Evolutionary conservation across 2,113 vertebrate genomes (phyloP).

Genomic region (Shinisaurus crocodilurus): DNA sequence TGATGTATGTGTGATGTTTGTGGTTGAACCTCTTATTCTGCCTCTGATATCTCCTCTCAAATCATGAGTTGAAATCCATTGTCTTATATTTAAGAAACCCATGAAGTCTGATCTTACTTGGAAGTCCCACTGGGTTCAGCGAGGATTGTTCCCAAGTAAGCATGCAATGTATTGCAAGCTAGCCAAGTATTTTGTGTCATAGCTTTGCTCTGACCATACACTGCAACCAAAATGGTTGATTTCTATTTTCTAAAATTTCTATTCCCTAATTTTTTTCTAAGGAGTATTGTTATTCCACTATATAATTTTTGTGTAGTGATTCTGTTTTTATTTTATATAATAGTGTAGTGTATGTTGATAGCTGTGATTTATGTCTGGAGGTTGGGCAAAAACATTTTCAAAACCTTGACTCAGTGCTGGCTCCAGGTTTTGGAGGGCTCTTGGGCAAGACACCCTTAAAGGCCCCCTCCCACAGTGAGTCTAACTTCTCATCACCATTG

Average conservation of each 20-base stretch:
- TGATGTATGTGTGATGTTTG: not conserved
- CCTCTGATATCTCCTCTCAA: not conserved
- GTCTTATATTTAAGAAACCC: not conserved
- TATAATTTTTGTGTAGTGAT: not conserved
- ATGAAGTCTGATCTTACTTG: not conserved
- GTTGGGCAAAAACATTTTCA: not conserved
- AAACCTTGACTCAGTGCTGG: not conserved
- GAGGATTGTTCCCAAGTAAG: not conserved
- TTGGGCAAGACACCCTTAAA: too few relatives aligned
- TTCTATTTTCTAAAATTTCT: not conserved
- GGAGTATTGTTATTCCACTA: not conserved
- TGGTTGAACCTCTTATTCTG: not conserved
- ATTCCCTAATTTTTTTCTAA: not conserved
- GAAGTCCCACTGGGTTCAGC: not conserved
- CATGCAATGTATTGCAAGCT: not conserved
- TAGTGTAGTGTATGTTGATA: not conserved
- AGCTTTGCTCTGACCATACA: not conserved
- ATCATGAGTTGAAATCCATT: not conserved
- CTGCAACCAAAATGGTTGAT: not conserved
- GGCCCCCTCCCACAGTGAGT: too few relatives aligned
- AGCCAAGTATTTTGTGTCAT: not conserved
- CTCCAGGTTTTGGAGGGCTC: too few relatives aligned
- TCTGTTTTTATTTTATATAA: not conserved
- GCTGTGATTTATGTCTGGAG: not conserved
- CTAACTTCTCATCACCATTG: too few relatives aligned